These are phyloP conservation scores for Orchesellides sinensis DNA, from an alignment of 2,888 invertebrate genomes.

Conservation along the genomic window DNA sequence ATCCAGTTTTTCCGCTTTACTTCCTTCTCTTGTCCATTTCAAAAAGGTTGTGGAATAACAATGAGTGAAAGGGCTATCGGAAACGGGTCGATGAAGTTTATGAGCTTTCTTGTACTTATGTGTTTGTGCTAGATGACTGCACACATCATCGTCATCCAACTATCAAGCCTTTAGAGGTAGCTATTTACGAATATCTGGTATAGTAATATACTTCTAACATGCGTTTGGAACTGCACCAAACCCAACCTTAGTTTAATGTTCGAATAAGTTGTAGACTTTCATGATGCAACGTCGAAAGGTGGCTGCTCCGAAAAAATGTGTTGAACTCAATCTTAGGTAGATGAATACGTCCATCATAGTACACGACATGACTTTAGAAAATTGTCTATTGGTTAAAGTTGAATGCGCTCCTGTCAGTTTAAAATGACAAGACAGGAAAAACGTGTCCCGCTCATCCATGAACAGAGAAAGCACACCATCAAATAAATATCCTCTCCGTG, in stretches of 20 bases:
- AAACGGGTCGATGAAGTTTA: conserved; percentile 50
- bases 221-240: no score
- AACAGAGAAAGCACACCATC: neutral
- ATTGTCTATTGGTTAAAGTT: conserved; percentile 13
- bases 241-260: neutral
- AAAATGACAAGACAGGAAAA: conserved; percentile 16
- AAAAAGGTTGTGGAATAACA: conserved; percentile 44
- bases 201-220: no score
- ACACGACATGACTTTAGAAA: no score
- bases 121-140: conserved; percentile 6
- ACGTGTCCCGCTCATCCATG: neutral
- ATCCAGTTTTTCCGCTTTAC: conserved; percentile 25
- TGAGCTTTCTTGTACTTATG: conserved; percentile 31
- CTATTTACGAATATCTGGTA: no score
- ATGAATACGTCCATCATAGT: no score
- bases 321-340: neutral
- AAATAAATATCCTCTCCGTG: neutral
- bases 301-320: neutral
- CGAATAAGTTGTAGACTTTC: neutral
- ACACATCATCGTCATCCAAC: conserved; percentile 6
- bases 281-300: no score
- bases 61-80: conserved; percentile 47
- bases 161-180: no score
- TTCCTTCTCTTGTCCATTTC: conserved; percentile 36
- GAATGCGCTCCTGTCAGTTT: conserved; percentile 32